Evolutionary conservation across 2,113 vertebrate species (phyloP).

Genomic region (Oncorhynchus gorbuscha): DNA sequence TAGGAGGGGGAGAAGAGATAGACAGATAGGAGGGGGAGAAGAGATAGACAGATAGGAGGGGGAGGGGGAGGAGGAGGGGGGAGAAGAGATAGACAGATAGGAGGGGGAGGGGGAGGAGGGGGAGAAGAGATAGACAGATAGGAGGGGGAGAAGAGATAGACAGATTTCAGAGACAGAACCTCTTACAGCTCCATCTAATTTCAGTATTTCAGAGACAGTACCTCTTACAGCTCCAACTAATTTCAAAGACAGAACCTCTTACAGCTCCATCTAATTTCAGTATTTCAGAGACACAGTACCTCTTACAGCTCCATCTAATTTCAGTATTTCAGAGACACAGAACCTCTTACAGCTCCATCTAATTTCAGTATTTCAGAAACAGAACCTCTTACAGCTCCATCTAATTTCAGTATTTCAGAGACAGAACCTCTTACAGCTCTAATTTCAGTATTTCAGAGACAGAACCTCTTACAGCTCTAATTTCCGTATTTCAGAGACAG

Average conservation of each 20-base stretch:
- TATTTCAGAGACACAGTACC: background rate
- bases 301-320: too few relatives aligned
- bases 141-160: constrained; percentile 11
- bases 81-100: constrained; percentile 44
- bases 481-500: background rate
- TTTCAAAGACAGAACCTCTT: background rate
- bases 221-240: background rate
- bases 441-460: background rate
- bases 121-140: too few relatives aligned
- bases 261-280: too few relatives aligned
- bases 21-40: constrained; percentile 46
- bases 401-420: background rate
- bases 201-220: too few relatives aligned
- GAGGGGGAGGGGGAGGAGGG: constrained; percentile 52
- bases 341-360: too few relatives aligned
- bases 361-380: background rate
- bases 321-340: background rate
- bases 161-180: too few relatives aligned
- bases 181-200: too few relatives aligned
- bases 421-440: too few relatives aligned
- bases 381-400: too few relatives aligned
- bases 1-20: constrained; percentile 1
- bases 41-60: constrained; percentile 47
- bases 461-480: too few relatives aligned
- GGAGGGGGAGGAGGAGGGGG: constrained; percentile 16